Percentiles rank a stretch among this genome's conserved stretches.
These are phyloP conservation scores for Callospermophilus lateralis DNA, from an alignment of 2,113 vertebrate species.

Conservation along the genomic window DNA sequence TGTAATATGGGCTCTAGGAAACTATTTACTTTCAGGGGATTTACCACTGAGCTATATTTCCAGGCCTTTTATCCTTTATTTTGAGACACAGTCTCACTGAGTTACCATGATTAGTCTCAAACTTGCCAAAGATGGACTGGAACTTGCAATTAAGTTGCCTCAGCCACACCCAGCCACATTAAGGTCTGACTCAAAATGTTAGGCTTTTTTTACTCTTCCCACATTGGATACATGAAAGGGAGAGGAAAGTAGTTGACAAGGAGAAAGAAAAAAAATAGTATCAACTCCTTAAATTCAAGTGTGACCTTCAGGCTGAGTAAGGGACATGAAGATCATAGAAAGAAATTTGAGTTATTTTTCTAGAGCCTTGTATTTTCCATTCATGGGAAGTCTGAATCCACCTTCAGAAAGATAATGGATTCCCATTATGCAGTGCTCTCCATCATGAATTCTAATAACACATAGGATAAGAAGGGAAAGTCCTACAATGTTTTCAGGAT, in stretches of 20 bases:
- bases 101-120: no score
- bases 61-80: no score
- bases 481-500: conserved; percentile 5
- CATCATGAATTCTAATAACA: not conserved
- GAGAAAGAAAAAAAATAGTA: conserved; percentile 3
- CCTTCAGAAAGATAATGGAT: not conserved
- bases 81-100: no score
- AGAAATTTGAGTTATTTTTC: not conserved
- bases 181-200: not conserved
- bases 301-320: conserved; percentile 22
- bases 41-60: no score
- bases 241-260: not conserved
- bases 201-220: not conserved
- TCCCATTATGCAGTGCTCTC: not conserved
- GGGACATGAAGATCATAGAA: not conserved
- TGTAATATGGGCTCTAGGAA: not conserved
- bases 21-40: not conserved
- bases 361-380: not conserved
- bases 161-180: no score
- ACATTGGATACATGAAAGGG: not conserved
- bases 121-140: no score
- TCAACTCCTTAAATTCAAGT: not conserved
- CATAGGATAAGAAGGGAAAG: not conserved
- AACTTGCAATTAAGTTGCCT: no score
- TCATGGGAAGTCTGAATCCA: not conserved